A percentile compares a stretch with the other conserved stretches of the same genome.
These are phyloP conservation scores for Ashinkailepas kermadecensis DNA, from an alignment of 2,888 invertebrate genomes.

Conservation along the genomic window DNA sequence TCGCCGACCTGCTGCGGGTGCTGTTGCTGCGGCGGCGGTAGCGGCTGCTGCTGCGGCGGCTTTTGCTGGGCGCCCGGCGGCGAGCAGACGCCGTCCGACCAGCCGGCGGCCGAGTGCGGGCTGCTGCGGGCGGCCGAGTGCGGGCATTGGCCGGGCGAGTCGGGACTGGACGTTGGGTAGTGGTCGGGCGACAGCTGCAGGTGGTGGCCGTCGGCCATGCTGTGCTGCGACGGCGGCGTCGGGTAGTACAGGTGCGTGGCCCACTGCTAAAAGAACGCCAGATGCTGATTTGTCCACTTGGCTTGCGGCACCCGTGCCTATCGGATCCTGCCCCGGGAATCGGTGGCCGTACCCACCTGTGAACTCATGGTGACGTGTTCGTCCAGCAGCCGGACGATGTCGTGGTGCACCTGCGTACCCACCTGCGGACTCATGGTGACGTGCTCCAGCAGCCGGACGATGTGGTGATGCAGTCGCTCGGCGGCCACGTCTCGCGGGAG, in stretches of 20 bases:
- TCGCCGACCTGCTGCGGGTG: slow-evolving; percentile 22
- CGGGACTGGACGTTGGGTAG: slow-evolving; percentile 91
- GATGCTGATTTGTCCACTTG: too few relatives aligned
- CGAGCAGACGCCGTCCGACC: slow-evolving; percentile 83
- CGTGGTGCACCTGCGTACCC: too few relatives aligned
- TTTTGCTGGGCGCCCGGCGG: slow-evolving; percentile 53
- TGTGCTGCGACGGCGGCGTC: slow-evolving; percentile 75
- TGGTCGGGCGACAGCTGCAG: slow-evolving; percentile 63
- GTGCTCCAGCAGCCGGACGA: too few relatives aligned
- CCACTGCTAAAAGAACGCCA: slow-evolving; percentile 25
- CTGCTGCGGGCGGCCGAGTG: too few relatives aligned
- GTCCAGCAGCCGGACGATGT: slow-evolving; percentile 82
- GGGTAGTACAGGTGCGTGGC: slow-evolving; percentile 49
- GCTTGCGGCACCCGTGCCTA: too few relatives aligned
- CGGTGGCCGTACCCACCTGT: slow-evolving; percentile 33
- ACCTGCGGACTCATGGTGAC: too few relatives aligned
- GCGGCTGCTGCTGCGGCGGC: not conserved
- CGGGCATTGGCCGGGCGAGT: slow-evolving; percentile 93
- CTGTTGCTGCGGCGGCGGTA: slow-evolving; percentile 19
- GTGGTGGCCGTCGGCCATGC: slow-evolving; percentile 48
- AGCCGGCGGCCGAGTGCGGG: slow-evolving; percentile 89
- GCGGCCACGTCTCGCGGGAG: slow-evolving; percentile 87
- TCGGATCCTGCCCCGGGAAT: slow-evolving; percentile 17
- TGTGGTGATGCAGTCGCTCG: slow-evolving; percentile 74
- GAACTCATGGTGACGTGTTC: slow-evolving; percentile 72